These are phyloP conservation scores for Acrossocheilus fasciatus DNA, from an alignment of 2,797 vertebrate genomes.

Conservation along the genomic window DNA sequence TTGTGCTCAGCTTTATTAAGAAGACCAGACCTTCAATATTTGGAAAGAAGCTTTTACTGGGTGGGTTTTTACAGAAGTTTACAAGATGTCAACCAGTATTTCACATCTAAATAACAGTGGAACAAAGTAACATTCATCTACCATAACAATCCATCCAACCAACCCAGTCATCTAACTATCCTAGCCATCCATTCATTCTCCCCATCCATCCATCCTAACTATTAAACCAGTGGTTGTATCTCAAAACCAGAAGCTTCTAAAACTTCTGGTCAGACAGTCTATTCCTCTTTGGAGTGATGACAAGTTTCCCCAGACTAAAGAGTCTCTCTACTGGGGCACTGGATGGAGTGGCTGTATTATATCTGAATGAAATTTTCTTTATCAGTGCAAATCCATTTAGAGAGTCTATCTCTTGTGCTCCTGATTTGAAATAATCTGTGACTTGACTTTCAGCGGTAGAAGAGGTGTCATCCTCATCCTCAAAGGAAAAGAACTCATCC, in stretches of 20 bases:
- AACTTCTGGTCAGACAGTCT: constrained; percentile 47
- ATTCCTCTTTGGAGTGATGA: constrained; percentile 52
- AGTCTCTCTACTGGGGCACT: too few species aligned
- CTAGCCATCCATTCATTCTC: too few species aligned
- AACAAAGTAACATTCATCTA: neutral
- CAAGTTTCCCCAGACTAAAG: constrained; percentile 42
- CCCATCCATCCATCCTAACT: constrained; percentile 3
- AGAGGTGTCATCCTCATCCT: constrained; percentile 46
- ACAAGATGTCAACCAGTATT: too few species aligned
- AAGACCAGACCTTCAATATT: neutral
- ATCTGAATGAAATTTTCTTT: constrained; percentile 46
- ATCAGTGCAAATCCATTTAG: constrained; percentile 46
- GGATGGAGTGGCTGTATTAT: constrained; percentile 30
- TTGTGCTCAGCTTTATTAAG: neutral
- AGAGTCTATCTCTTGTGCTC: constrained; percentile 40
- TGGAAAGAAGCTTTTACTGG: neutral
- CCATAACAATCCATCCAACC: too few species aligned
- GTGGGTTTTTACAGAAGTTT: neutral
- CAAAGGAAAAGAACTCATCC: constrained; percentile 50
- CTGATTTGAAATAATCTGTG: constrained; percentile 49
- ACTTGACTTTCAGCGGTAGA: constrained; percentile 30
- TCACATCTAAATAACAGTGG: neutral
- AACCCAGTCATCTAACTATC: too few species aligned
- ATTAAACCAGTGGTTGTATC: constrained; percentile 55
- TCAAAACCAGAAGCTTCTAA: constrained; percentile 53